These are phyloP conservation scores for Scaptomyza reducta DNA, from an alignment of 2,888 invertebrate genomes.

Conservation along the genomic window DNA sequence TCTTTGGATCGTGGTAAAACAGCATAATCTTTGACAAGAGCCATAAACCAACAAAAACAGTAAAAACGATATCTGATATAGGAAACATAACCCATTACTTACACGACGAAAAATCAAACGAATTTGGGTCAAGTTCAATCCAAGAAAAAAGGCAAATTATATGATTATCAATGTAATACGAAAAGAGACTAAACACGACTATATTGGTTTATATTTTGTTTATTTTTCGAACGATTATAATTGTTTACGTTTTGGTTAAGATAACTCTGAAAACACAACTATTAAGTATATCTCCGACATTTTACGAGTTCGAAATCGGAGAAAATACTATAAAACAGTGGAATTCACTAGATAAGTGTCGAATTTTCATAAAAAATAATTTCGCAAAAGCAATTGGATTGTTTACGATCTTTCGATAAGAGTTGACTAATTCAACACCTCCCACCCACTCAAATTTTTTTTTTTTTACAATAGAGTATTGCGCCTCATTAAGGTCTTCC, in stretches of 20 bases:
- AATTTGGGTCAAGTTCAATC: background rate
- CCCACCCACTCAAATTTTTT: background rate
- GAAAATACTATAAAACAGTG: background rate
- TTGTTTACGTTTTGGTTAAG: background rate
- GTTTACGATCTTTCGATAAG: background rate
- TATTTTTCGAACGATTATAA: background rate
- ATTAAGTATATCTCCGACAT: background rate
- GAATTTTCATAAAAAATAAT: background rate
- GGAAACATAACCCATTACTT: background rate
- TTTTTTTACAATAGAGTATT: conserved; percentile 18
- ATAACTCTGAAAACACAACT: background rate
- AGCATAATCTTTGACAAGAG: background rate
- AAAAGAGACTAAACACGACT: background rate
- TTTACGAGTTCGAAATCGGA: background rate
- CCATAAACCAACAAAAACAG: background rate
- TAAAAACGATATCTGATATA: background rate
- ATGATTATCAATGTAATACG: background rate
- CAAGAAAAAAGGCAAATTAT: background rate
- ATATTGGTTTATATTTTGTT: background rate
- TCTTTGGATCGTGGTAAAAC: background rate
- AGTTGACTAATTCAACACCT: background rate
- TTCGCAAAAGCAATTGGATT: background rate
- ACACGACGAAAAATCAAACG: background rate
- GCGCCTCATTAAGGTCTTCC: conserved; percentile 34
- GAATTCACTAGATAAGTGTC: background rate